A percentile compares a stretch with the other conserved stretches of the same genome.
These are phyloP conservation scores for Caenorhabditis sinica DNA, from an alignment of 2,888 invertebrate genomes.

Conservation along the genomic window DNA sequence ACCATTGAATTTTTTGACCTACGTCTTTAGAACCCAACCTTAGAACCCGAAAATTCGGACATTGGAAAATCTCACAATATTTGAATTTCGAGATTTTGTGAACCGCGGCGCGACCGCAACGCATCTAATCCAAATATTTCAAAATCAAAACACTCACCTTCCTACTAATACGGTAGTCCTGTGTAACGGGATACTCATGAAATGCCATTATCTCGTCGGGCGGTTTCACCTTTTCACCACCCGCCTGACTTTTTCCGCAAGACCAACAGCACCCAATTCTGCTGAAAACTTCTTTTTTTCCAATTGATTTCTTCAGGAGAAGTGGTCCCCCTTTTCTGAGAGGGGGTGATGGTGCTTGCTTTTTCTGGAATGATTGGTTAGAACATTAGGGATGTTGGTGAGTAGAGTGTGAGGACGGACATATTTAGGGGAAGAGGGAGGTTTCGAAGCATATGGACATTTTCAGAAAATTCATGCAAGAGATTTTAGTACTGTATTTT, in stretches of 20 bases:
- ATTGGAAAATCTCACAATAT: no score
- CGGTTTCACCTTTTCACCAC: conserved; percentile 23
- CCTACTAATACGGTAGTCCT: conserved; percentile 75
- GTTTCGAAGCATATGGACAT: not conserved
- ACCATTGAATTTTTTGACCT: no score
- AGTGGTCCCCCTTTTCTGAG: not conserved
- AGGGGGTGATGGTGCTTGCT: no score
- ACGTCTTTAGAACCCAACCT: no score
- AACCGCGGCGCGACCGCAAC: no score
- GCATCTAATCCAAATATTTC: no score
- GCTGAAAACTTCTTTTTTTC: conserved; percentile 55
- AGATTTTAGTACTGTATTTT: not conserved
- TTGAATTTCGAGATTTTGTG: no score
- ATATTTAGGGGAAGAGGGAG: not conserved
- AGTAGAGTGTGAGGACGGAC: not conserved
- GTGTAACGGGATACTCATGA: conserved; percentile 74
- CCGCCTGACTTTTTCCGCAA: conserved; percentile 23
- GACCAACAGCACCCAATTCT: conserved; percentile 66
- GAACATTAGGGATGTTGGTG: not conserved
- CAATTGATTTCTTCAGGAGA: not conserved
- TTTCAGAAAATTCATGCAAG: no score
- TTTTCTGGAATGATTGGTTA: conserved; percentile 6
- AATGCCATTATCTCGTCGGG: conserved; percentile 67
- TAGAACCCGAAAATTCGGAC: no score
- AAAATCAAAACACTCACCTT: conserved; percentile 55